Percentiles rank a stretch among this genome's conserved stretches.
Conservation (phyloP, 2,888 invertebrate genomes). For the Drosophila anomalata region DNA sequence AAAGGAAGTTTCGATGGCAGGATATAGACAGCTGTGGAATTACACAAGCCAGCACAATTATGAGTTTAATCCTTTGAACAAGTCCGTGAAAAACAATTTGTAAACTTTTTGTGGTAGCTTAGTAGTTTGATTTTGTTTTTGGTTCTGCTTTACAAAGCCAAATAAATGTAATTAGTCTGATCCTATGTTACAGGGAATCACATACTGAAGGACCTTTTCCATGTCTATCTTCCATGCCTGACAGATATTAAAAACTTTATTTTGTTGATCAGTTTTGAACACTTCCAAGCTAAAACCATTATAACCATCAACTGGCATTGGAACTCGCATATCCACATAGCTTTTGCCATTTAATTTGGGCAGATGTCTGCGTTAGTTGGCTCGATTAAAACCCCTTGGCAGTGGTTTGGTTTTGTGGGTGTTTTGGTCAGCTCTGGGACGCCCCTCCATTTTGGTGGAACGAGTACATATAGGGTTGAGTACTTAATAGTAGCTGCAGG, state of each 20-base stretch:
- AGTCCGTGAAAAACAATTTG: not conserved
- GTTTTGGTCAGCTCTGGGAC: conserved; percentile 2
- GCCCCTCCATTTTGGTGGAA: not conserved
- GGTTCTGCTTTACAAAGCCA: not conserved
- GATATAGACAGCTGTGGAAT: conserved; percentile 8
- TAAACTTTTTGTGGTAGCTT: not conserved
- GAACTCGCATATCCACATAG: conserved; percentile 6
- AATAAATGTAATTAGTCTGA: not conserved
- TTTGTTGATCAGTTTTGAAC: conserved; percentile 20
- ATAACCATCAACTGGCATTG: conserved; percentile 19
- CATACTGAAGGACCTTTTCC: too few relatives aligned
- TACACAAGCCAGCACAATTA: conserved; percentile 34
- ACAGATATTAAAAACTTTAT: not conserved
- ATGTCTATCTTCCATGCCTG: too few relatives aligned
- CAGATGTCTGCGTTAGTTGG: conserved; percentile 37
- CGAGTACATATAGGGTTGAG: not conserved
- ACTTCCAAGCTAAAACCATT: conserved; percentile 7
- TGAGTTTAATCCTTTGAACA: conserved; percentile 1
- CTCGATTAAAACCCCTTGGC: conserved; percentile 26
- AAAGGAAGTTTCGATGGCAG: conserved; percentile 12
- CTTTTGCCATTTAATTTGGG: conserved; percentile 29
- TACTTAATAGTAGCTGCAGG: conserved; percentile 21
- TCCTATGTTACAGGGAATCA: too few relatives aligned
- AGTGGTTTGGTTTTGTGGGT: conserved; percentile 18
- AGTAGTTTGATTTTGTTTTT: not conserved